phyloP scores from a whole-genome alignment of 2,797 vertebrate genomes.

The Tolypeutes matacus region DNA sequence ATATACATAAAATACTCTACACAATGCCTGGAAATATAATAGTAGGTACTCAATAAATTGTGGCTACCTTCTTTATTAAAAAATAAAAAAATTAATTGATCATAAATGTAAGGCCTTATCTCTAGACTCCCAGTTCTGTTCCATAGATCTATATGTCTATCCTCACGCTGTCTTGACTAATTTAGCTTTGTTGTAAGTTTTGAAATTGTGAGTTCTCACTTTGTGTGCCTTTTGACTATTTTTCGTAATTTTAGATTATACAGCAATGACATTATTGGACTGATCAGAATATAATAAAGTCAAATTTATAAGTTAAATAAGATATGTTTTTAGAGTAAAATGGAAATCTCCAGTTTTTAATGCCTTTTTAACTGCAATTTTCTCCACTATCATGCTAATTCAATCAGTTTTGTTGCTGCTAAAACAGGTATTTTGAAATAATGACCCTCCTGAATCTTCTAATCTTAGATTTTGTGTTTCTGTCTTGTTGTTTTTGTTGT shows the following conservation, averaged over 20 bases:
- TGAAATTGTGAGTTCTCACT: constrained; percentile 12
- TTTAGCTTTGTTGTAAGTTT: constrained; percentile 11
- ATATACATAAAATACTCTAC: too few species aligned
- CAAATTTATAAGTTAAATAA: constrained; percentile 21
- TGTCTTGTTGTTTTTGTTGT: background rate
- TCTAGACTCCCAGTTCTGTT: background rate
- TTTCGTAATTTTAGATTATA: background rate
- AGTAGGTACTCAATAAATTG: too few species aligned
- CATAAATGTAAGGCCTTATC: background rate
- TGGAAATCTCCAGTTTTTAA: background rate
- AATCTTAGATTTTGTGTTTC: background rate
- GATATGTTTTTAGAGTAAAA: background rate
- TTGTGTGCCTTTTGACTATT: background rate
- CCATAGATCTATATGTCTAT: background rate
- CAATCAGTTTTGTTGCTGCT: background rate
- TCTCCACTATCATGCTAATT: background rate
- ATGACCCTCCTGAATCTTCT: constrained; percentile 6
- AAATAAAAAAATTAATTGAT: background rate
- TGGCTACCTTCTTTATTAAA: too few species aligned
- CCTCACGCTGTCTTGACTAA: background rate
- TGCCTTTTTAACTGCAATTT: background rate
- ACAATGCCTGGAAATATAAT: too few species aligned
- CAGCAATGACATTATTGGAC: background rate
- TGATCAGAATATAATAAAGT: background rate
- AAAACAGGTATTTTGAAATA: constrained; percentile 37